Conservation (phyloP, 2,113 vertebrate genomes). For the Limanda limanda region DNA sequence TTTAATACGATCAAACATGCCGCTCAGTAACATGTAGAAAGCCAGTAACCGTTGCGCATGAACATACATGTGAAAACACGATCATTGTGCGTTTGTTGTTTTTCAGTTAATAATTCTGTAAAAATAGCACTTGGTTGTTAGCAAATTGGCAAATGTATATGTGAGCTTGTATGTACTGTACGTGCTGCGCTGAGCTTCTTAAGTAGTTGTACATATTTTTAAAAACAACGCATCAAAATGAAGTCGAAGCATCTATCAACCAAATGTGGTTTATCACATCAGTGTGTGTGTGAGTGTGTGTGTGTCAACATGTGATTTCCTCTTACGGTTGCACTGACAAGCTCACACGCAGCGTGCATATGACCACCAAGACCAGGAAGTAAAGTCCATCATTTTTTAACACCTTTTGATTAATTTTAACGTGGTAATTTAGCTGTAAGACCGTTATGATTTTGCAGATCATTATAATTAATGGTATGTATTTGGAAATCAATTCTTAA, state of each 20-base stretch:
- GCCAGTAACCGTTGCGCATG: background rate
- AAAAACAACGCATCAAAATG: background rate
- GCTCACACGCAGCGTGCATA: background rate
- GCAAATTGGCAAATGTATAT: too few species aligned
- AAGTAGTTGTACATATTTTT: too few species aligned
- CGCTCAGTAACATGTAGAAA: background rate
- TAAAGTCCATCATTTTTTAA: background rate
- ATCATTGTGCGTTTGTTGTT: background rate
- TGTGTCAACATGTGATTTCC: constrained; percentile 36
- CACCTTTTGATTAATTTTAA: too few species aligned
- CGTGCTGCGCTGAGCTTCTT: background rate
- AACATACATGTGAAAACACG: background rate
- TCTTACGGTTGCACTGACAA: constrained; percentile 24
- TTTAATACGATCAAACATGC: too few species aligned
- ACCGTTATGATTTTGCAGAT: too few species aligned
- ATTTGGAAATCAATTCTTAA: too few species aligned
- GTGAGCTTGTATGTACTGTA: too few species aligned
- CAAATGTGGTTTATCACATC: too few species aligned
- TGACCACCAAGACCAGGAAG: background rate
- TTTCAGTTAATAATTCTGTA: too few species aligned
- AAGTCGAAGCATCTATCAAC: too few species aligned
- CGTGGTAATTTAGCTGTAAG: too few species aligned
- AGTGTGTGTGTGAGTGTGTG: background rate
- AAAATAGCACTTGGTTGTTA: background rate
- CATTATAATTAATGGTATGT: too few species aligned